Conservation (phyloP, 2,888 invertebrate species). For the Habrosyne pyritoides region DNA sequence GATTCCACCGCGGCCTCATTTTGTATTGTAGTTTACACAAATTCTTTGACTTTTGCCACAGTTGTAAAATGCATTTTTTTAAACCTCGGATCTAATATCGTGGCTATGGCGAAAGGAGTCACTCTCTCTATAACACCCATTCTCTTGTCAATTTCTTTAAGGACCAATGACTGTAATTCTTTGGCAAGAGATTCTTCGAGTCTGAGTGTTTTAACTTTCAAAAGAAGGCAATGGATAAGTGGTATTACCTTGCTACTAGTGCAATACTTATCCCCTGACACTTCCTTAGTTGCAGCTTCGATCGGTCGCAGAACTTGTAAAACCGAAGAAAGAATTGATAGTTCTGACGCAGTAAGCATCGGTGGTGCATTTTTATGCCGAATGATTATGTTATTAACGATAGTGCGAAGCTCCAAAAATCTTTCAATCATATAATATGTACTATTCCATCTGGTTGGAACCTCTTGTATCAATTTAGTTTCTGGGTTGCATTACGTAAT, state of each 20-base stretch:
- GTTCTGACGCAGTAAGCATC: slow-evolving; percentile 40
- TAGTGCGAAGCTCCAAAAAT: slow-evolving; percentile 39
- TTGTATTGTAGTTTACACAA: no score
- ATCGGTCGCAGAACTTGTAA: slow-evolving; percentile 35
- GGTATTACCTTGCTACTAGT: slow-evolving; percentile 37
- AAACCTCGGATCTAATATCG: slow-evolving; percentile 22
- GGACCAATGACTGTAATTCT: no score
- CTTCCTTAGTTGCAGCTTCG: slow-evolving; percentile 47
- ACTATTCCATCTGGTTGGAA: slow-evolving; percentile 28
- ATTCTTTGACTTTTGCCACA: no score
- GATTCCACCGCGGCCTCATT: slow-evolving; percentile 22
- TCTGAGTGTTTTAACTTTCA: no score
- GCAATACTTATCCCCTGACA: slow-evolving; percentile 46
- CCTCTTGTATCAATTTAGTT: slow-evolving; percentile 17
- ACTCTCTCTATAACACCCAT: no score
- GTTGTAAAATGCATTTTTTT: slow-evolving; percentile 43
- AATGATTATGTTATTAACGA: slow-evolving; percentile 36
- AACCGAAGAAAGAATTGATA: slow-evolving; percentile 32
- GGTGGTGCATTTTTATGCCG: slow-evolving; percentile 37
- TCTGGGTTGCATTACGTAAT: no score
- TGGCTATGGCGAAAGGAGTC: slow-evolving; percentile 15
- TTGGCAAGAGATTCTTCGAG: no score
- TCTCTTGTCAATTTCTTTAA: no score
- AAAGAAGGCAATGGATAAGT: slow-evolving; percentile 27
- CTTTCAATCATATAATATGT: slow-evolving; percentile 40